Evolutionary conservation across 2,113 vertebrate genomes (phyloP), one percentile per base, ranked within the genome.

Genomic region (Ramphastos sulfuratus): DNA sequence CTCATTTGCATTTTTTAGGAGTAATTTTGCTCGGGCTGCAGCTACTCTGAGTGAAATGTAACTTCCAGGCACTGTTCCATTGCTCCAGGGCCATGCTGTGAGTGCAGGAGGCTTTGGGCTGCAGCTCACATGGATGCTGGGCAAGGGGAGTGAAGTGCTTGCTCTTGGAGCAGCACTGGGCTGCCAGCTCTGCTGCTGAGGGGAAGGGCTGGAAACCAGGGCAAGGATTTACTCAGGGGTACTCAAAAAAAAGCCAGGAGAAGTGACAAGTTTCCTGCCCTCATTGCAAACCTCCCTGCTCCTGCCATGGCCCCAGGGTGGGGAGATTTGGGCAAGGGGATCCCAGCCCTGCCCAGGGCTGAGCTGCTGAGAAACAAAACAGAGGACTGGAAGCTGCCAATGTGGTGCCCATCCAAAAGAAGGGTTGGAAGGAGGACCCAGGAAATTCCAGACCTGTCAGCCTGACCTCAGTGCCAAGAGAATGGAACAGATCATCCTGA

Each of bases 1-100:
- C 15, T 90, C 80, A 86, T 94, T 88, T 96, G 89, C 92, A 93
- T 96, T 76, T 88, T 93, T 70, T 37, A 28, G 27, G 81, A 82
- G 77, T 93, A 50, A 89, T 94, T 95, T 89, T 89, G 63, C 20
- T 82, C 44, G 31, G 81, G 33, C 74, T 82, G 7, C 73, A 27
- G 74, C 84, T 65, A 77, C 48, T 90, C 66, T 59, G 84, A 82
- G 66, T 58, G 84, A 65, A 76, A 79, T 46, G 81, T 59, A 82
- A 85, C 74, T 85, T 54, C 39, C 37, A 66, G 90, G 74, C 1
- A 24, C 83, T 4, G 72, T 28, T 80, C 3, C 19, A 3, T 28
- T 3, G 61, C 39, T 6, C n/a, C 1, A 67, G 50, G 79, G 50
- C 60, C 69, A 17, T 30, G 1, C 2, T 15, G 65, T 2, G 70